Evolutionary conservation across 2,113 vertebrate genomes (phyloP).

Genomic region (Stegostoma tigrinum): DNA sequence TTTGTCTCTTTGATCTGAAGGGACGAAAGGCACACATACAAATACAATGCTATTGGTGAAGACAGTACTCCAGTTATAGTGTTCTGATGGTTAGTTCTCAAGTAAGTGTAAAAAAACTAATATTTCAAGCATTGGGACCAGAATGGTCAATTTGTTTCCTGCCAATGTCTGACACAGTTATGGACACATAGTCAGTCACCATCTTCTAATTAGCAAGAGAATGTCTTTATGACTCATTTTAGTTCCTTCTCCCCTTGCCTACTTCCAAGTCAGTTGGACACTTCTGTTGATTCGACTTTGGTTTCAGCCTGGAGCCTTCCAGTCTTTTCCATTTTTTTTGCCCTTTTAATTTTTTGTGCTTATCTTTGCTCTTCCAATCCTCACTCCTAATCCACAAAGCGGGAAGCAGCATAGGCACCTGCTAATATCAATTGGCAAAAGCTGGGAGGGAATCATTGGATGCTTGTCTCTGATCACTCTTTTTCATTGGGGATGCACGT

Average conservation of each 20-base stretch:
- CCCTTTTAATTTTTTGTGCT: neutral
- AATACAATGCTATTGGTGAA: neutral
- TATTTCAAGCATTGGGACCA: neutral
- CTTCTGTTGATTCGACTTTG: neutral
- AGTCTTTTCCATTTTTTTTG: neutral
- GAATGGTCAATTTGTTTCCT: neutral
- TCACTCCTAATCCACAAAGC: neutral
- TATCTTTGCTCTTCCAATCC: neutral
- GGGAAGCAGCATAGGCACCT: neutral
- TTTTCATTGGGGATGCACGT: neutral
- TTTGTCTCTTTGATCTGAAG: neutral
- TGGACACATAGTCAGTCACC: neutral
- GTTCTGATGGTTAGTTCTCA: neutral
- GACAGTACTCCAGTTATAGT: neutral
- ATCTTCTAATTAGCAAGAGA: neutral
- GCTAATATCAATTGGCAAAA: neutral
- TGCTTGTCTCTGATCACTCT: neutral
- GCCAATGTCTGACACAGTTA: neutral
- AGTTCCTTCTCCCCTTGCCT: neutral
- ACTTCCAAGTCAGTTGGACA: neutral
- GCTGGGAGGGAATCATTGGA: neutral
- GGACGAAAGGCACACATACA: neutral
- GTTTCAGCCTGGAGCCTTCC: neutral
- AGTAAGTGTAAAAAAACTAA: neutral
- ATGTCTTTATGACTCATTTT: neutral